Evolutionary conservation across 2,113 vertebrate genomes (phyloP).

Genomic region (Mus spicilegus): DNA sequence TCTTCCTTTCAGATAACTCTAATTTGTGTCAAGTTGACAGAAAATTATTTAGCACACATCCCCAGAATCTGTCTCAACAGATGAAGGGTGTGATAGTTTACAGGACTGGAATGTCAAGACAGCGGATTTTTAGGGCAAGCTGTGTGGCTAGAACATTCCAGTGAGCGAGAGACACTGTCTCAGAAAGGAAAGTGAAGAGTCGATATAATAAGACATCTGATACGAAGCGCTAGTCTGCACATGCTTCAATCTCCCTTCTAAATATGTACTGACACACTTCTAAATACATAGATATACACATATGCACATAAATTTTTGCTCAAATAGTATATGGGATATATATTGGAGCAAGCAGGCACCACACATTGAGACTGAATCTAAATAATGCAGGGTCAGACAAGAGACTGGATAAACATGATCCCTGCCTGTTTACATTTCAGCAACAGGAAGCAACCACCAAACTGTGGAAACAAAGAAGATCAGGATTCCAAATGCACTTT

Average conservation of each 20-base stretch:
- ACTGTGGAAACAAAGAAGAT: not conserved
- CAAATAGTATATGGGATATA: no score
- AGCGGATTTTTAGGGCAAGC: not conserved
- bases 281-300: not conserved
- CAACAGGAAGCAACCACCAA: not conserved
- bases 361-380: not conserved
- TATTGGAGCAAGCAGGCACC: not conserved
- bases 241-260: not conserved
- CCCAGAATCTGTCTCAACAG: no score
- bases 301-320: not conserved
- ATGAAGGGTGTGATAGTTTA: no score
- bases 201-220: not conserved
- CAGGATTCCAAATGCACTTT: not conserved
- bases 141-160: not conserved
- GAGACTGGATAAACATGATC: fast-evolving
- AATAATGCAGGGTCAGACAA: fast-evolving
- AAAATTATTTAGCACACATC: not conserved
- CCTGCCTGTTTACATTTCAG: not conserved
- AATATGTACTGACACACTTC: not conserved
- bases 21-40: not conserved
- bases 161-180: not conserved
- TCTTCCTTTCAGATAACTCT: not conserved
- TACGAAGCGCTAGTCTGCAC: not conserved
- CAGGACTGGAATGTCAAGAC: not conserved
- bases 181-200: no score